phyloP scores from a whole-genome alignment of 2,797 vertebrate species.

The Nothura maculosa region DNA sequence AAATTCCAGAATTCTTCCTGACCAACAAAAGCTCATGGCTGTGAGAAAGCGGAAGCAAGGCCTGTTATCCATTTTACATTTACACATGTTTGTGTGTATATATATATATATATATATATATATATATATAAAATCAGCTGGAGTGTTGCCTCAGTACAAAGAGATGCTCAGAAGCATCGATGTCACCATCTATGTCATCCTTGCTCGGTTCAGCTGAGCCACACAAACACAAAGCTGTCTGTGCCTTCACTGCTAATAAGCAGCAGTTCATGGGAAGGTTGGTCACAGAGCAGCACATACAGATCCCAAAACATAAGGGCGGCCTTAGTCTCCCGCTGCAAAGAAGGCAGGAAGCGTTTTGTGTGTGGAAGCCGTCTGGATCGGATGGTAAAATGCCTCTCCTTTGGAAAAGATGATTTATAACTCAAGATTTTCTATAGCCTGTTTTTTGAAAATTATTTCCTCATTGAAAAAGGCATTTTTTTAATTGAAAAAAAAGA shows the following conservation, averaged over 20 bases:
- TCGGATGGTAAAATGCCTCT: not conserved
- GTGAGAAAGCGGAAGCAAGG: not conserved
- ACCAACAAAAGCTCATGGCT: not conserved
- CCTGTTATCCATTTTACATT: not conserved
- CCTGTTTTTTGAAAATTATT: not conserved
- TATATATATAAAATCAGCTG: not conserved
- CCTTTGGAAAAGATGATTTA: not conserved
- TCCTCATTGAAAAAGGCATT: not conserved
- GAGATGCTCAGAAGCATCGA: slow-evolving; percentile 28
- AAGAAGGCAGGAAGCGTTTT: slow-evolving; percentile 36
- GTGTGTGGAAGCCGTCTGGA: slow-evolving; percentile 5
- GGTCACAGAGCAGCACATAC: slow-evolving; percentile 54
- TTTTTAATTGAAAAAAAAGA: not conserved
- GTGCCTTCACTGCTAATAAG: slow-evolving; percentile 52
- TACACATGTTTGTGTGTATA: not conserved
- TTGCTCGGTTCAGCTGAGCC: slow-evolving; percentile 48
- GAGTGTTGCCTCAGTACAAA: slow-evolving; percentile 34
- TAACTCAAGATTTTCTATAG: not conserved
- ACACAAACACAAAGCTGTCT: slow-evolving; percentile 58
- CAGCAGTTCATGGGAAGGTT: slow-evolving; percentile 52
- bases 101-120: too few species aligned
- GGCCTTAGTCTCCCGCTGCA: slow-evolving; percentile 60
- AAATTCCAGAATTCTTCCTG: not conserved
- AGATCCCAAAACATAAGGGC: slow-evolving; percentile 67
- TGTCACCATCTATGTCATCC: slow-evolving; percentile 31